Evolutionary conservation across 2,113 vertebrate species (phyloP).

Genomic region (Lophochroa leadbeateri): DNA sequence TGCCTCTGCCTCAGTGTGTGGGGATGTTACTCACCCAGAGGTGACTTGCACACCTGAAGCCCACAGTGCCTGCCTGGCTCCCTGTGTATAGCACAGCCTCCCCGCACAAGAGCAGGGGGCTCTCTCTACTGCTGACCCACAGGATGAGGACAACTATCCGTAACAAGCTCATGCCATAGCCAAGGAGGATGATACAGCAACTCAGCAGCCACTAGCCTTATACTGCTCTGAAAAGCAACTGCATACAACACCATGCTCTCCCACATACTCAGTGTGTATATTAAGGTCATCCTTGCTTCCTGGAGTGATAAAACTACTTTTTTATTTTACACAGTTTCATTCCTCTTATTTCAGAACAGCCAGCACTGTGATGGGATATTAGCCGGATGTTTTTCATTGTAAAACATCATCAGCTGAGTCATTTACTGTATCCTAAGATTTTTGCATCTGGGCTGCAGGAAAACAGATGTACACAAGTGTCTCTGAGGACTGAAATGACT

Average conservation of each 20-base stretch:
- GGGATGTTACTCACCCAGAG: fast-evolving
- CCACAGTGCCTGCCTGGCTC: background rate
- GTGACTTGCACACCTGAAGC: too few species aligned
- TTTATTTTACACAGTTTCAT: background rate
- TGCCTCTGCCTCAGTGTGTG: background rate
- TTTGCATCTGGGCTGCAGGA: background rate
- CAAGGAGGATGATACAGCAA: background rate
- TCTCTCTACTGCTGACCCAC: background rate
- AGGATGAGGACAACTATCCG: background rate
- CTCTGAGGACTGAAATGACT: background rate
- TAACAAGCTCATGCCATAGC: fast-evolving
- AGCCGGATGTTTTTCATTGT: background rate
- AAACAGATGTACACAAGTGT: background rate
- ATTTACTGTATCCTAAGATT: background rate
- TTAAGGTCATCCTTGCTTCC: background rate
- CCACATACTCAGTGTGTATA: background rate
- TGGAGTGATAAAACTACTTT: background rate
- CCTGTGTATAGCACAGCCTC: fast-evolving
- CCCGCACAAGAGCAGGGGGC: background rate
- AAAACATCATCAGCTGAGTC: background rate
- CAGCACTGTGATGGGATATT: background rate
- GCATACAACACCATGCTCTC: background rate
- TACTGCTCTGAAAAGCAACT: background rate
- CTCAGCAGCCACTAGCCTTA: background rate
- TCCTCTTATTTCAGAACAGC: background rate